Percentiles rank a stretch among this genome's conserved stretches.
Evolutionary conservation across 2,888 invertebrate genomes (phyloP).

Genomic region (Tenthredo amoena): DNA sequence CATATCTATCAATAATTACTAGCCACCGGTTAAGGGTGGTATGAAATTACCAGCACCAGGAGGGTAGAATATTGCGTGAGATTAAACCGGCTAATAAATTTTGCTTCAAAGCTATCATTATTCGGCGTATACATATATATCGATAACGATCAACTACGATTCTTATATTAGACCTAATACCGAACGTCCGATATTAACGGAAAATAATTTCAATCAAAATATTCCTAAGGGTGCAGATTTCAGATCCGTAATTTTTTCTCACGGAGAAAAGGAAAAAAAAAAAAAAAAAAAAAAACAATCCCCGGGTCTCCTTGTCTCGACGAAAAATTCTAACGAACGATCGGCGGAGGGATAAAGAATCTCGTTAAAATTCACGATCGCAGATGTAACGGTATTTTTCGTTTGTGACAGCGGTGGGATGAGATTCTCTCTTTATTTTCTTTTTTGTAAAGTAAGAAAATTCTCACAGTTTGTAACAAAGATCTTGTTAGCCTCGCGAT

Average conservation of each 20-base stretch:
- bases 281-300: background rate
- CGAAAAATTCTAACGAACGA: background rate
- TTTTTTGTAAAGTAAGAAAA: background rate
- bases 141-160: conserved; percentile 28
- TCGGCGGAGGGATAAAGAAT: background rate
- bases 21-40: background rate
- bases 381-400: background rate
- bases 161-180: background rate
- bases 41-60: conserved; percentile 26
- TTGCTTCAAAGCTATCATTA: conserved; percentile 4
- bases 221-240: background rate
- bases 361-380: background rate
- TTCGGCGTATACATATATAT: background rate
- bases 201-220: background rate
- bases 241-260: background rate
- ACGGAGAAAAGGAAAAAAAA: background rate
- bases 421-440: too few species aligned
- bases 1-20: conserved; percentile 50
- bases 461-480: conserved; percentile 22
- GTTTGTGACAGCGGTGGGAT: conserved; percentile 23
- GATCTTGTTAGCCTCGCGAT: conserved; percentile 23
- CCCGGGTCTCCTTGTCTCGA: background rate
- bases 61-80: conserved; percentile 25
- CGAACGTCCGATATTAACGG: background rate
- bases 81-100: conserved; percentile 38